Base-by-base conservation (phyloP, 2,888 invertebrate genomes). In the Pimpla rufipes region DNA sequence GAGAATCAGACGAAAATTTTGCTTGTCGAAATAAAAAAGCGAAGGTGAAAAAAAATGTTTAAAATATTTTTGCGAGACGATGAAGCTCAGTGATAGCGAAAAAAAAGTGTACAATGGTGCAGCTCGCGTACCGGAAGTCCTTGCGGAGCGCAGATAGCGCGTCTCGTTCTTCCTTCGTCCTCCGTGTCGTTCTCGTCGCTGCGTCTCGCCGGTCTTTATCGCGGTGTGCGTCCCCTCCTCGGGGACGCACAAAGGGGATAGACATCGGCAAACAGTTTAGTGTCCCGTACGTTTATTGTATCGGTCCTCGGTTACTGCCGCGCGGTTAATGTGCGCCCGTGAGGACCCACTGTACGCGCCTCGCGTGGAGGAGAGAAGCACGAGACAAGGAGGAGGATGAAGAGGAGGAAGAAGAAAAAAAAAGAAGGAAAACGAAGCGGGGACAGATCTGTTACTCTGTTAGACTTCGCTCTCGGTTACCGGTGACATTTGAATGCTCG, bases 201-300 rank as follows among this genome's bases (percentile, higher is more conserved):
- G 71, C 81, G 29, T 57, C n/a, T n/a, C 13, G 52, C 35, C 35
- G 52, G 74, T 78, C 70, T 82, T 78, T 74, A 80, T 66, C 71
- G 70, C 42, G 13, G 40, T 67, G 47, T 16, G 37, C 55, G 67
- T 59, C 52, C 37, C 37, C 79, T 64, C 50, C 35, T 37, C 42
- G 67, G 59, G 52, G 57, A 42, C 83, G 81, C 79, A 88, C 89
- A 87, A 89, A 88, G 79, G 84, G 89, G 89, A 91, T 92, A 91
- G 92, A 93, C 92, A 92, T 90, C 90, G 88, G 92, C 91, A 90
- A 93, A 92, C 92, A 93, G 92, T 92, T 93, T 92, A 93, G 92
- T 92, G 92, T 92, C 92, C 88, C 90, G 90, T 90, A 89, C 90
- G 90, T 91, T 92, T 92, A 93, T 93, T 92, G 91, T 92, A 90